Evolutionary conservation across 1,140 invertebrate genomes (phyloP).

Genomic region (Maniola jurtina): DNA sequence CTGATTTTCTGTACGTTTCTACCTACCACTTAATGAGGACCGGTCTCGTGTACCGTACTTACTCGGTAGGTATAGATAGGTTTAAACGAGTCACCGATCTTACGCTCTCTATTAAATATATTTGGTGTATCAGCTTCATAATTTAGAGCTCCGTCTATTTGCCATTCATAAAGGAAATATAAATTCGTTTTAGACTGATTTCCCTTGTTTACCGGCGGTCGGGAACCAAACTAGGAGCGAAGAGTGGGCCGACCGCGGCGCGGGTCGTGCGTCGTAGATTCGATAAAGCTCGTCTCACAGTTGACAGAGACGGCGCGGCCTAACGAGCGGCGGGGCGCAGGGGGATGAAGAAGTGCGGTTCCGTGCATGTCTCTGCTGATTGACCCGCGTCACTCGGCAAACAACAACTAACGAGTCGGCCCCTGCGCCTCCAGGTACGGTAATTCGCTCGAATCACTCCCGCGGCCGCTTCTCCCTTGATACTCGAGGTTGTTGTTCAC

Average conservation of each 20-base stretch:
- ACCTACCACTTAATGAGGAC: constrained; percentile 18
- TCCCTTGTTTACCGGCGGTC: constrained; percentile 72
- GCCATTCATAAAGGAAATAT: constrained; percentile 50
- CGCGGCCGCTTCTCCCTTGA: constrained; percentile 63
- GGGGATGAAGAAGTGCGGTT: constrained; percentile 81
- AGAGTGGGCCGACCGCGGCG: constrained; percentile 69
- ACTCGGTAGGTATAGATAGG: not conserved
- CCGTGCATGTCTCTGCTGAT: constrained; percentile 84
- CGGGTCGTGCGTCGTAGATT: constrained; percentile 77
- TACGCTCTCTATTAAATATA: constrained; percentile 3
- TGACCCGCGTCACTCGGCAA: constrained; percentile 79
- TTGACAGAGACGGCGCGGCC: constrained; percentile 74
- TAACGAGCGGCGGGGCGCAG: constrained; percentile 64
- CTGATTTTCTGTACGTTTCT: constrained; percentile 31
- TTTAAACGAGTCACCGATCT: not conserved
- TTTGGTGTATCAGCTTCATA: constrained; percentile 5
- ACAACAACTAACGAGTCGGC: constrained; percentile 79
- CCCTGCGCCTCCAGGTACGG: constrained; percentile 74
- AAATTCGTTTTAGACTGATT: constrained; percentile 74
- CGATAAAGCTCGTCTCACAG: constrained; percentile 74
- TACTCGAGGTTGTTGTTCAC: constrained; percentile 32
- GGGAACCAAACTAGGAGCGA: constrained; percentile 64
- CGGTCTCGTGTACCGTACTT: not conserved
- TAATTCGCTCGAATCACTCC: constrained; percentile 71
- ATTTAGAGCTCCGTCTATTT: constrained; percentile 22